Evolutionary conservation across 2,797 vertebrate species (phyloP).

Genomic region (Sparidentex hasta): DNA sequence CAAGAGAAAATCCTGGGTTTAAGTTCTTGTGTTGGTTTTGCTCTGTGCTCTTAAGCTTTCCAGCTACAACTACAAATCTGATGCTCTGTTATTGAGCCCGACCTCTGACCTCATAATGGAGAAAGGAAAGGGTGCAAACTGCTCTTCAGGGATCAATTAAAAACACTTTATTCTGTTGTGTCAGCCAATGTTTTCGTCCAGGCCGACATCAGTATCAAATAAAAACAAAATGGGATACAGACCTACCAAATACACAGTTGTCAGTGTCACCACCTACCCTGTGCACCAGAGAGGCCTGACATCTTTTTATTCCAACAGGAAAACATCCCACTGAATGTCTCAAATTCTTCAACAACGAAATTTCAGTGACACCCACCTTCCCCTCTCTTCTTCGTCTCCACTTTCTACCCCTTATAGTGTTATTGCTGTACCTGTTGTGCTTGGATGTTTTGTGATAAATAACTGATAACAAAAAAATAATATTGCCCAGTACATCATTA

Average conservation of each 20-base stretch:
- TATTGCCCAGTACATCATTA: not conserved
- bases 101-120: conserved; percentile 11
- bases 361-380: no score
- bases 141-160: conserved; percentile 15
- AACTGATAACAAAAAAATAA: not conserved
- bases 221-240: not conserved
- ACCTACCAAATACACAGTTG: not conserved
- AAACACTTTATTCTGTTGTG: conserved; percentile 9
- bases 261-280: not conserved
- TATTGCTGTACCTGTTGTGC: not conserved
- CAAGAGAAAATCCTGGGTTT: not conserved
- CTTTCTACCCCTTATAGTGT: not conserved
- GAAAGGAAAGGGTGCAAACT: conserved; percentile 4
- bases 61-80: not conserved
- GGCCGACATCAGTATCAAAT: not conserved
- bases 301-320: not conserved
- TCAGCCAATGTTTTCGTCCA: not conserved
- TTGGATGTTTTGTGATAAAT: not conserved
- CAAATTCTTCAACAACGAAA: no score
- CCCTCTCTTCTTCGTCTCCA: no score
- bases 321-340: not conserved
- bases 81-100: not conserved
- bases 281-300: not conserved
- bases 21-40: not conserved
- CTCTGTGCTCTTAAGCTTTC: not conserved